A percentile compares a stretch with the other conserved stretches of the same genome.
Evolutionary conservation across 2,888 invertebrate genomes (phyloP).

Genomic region (Drosophila dives): DNA sequence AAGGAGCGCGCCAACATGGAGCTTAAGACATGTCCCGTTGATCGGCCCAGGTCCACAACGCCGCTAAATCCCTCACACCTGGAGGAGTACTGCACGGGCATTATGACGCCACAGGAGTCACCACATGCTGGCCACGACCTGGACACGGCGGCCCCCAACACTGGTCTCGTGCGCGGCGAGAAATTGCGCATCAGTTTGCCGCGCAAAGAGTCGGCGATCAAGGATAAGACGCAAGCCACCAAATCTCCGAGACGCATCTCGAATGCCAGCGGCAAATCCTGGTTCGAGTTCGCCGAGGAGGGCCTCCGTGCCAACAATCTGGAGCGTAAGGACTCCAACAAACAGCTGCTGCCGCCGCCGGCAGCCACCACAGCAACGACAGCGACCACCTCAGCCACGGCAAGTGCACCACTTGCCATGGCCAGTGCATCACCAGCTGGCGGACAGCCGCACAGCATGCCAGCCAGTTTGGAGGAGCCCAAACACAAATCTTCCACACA

Average conservation of each 20-base stretch:
- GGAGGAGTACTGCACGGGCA: constrained; percentile 88
- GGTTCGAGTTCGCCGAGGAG: constrained; percentile 88
- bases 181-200: constrained; percentile 90
- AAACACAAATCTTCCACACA: constrained; percentile 72
- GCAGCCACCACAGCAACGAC: constrained; percentile 1
- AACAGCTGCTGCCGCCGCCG: constrained; percentile 70
- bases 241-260: constrained; percentile 86
- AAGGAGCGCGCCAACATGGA: constrained; percentile 88
- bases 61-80: constrained; percentile 90
- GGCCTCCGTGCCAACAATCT: constrained; percentile 85
- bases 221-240: constrained; percentile 82
- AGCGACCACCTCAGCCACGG: constrained; percentile 3
- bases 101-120: constrained; percentile 71
- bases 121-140: constrained; percentile 40
- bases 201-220: constrained; percentile 86
- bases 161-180: constrained; percentile 85
- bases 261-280: constrained; percentile 86
- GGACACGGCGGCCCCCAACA: constrained; percentile 6
- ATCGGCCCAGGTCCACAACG: constrained; percentile 90
- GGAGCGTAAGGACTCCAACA: constrained; percentile 81
- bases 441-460: constrained; percentile 7
- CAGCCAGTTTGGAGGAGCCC: constrained; percentile 50
- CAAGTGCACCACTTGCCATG: background rate
- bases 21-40: constrained; percentile 89
- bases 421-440: background rate